Base-by-base conservation (phyloP, 2,797 vertebrate genomes). In the Pangasius djambal region DNA sequence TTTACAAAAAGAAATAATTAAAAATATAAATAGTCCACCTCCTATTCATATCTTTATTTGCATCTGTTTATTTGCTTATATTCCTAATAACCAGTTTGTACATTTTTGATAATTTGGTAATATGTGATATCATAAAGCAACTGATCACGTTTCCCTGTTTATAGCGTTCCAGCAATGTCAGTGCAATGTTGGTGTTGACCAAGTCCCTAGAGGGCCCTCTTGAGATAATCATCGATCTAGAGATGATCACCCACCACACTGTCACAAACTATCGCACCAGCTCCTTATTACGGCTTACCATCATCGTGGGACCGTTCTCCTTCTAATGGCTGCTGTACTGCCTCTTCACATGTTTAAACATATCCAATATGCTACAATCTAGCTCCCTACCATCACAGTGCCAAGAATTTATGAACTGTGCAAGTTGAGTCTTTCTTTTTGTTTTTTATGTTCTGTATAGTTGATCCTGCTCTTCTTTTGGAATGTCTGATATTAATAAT, bases 161-260 rank as follows among this genome's bases (percentile, higher is more conserved):
- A 50, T 95, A 99, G 98, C 98, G 98, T 95, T 98, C 97, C 91
- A 99, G 96, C 67, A 96, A 98, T 0, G 95, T 97, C 77, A 98
- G 97, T 10, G 98, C 98, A 40, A 99, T 99, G 98, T 96, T 99
- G 92, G 97, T 99, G 75, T 94, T 99, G 92, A 97, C 98, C 94
- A 99, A 98, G 92, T 95, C 97, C 0, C 94, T 99, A 83, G 89
- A 96, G 0, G 98, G 98, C 88, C 98, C 98, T 28, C 94, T 96
- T 92, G 98, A 99, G 94, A 96, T 97, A 78, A 94, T 99, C 0
- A 96, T 99, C 91, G 98, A 99, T 93, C 96, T 99, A 95, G 98
- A 99, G 97, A 98, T 99, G 98, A 93, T 99, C 94, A 99, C 98
- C 16, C 97, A 98, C 93, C 98, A 97, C 94, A 96, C 96, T 86